A percentile compares a stretch with the other conserved stretches of the same genome.
phyloP scores from a whole-genome alignment of 2,797 vertebrate genomes.

The Eupleurogrammus muticus region DNA sequence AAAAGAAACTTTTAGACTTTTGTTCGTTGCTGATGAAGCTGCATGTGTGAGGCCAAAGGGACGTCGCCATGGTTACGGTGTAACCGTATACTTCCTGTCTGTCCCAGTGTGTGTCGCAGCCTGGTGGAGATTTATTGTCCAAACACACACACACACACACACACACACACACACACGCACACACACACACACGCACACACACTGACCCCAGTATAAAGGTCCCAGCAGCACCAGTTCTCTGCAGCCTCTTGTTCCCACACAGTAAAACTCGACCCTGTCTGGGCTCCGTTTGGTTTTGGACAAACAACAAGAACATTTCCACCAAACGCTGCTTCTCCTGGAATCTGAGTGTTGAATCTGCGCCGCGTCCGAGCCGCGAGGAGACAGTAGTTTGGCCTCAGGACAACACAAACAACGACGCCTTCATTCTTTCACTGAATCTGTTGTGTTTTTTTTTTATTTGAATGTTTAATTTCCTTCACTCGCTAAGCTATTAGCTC shows the following conservation, averaged over 20 bases:
- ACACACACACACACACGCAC: too few species aligned
- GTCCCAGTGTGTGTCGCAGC: constrained; percentile 58
- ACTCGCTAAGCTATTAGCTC: too few species aligned
- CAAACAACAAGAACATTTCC: constrained; percentile 62
- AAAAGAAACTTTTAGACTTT: constrained; percentile 55
- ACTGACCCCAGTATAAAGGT: too few species aligned
- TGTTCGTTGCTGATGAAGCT: constrained; percentile 38
- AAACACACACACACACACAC: constrained; percentile 75
- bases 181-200: too few species aligned
- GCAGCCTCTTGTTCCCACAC: constrained; percentile 66
- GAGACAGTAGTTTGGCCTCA: neutral
- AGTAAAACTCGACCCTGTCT: too few species aligned
- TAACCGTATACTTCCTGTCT: constrained; percentile 86
- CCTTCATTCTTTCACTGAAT: constrained; percentile 5
- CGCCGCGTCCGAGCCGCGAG: neutral
- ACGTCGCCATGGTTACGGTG: constrained; percentile 79
- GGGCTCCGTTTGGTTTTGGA: constrained; percentile 70
- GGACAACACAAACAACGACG: neutral
- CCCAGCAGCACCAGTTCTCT: too few species aligned
- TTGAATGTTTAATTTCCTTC: constrained; percentile 7
- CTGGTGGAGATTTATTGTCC: constrained; percentile 78
- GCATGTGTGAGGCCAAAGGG: constrained; percentile 64
- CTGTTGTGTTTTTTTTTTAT: constrained; percentile 2
- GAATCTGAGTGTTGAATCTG: constrained; percentile 19
- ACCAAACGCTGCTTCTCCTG: constrained; percentile 38